A percentile compares a stretch with the other conserved stretches of the same genome.
Conservation (phyloP, 1,140 invertebrate species). For the Hylaeus anthracinus region DNA sequence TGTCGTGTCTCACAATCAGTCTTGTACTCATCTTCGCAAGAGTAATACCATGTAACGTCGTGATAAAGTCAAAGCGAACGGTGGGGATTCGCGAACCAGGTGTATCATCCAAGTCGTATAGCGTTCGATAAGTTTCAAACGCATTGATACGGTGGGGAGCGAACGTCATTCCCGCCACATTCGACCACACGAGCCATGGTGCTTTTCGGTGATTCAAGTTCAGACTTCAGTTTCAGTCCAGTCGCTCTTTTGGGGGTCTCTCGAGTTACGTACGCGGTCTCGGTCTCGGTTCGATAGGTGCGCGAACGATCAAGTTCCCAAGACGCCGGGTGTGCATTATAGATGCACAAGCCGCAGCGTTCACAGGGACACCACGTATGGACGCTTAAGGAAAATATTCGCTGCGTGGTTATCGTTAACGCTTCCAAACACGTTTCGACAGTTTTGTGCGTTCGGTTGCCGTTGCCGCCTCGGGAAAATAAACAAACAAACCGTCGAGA, state of each 20-base stretch:
- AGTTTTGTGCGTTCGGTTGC: too few relatives aligned
- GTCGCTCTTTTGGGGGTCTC: conserved; percentile 4
- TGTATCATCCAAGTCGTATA: neutral
- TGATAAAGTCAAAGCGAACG: conserved; percentile 5
- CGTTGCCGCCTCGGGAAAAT: too few relatives aligned
- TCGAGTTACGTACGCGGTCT: neutral
- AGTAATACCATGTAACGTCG: neutral
- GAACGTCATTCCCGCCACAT: neutral
- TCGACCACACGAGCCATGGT: neutral
- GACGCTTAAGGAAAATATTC: too few relatives aligned
- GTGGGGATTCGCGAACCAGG: neutral
- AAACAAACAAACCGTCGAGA: too few relatives aligned
- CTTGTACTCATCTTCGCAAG: conserved; percentile 14
- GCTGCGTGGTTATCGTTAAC: neutral
- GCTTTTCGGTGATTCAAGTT: too few relatives aligned
- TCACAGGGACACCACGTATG: neutral
- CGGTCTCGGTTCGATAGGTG: conserved; percentile 11
- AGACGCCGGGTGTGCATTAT: conserved; percentile 9
- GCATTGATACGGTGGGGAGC: neutral
- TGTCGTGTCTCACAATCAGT: neutral
- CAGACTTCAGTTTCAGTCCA: neutral
- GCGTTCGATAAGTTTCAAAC: conserved; percentile 7
- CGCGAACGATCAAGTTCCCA: neutral
- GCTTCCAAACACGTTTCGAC: too few relatives aligned
- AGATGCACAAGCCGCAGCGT: conserved; percentile 1